Conservation (phyloP, 1,140 invertebrate species). For the Diorhabda elongata region DNA sequence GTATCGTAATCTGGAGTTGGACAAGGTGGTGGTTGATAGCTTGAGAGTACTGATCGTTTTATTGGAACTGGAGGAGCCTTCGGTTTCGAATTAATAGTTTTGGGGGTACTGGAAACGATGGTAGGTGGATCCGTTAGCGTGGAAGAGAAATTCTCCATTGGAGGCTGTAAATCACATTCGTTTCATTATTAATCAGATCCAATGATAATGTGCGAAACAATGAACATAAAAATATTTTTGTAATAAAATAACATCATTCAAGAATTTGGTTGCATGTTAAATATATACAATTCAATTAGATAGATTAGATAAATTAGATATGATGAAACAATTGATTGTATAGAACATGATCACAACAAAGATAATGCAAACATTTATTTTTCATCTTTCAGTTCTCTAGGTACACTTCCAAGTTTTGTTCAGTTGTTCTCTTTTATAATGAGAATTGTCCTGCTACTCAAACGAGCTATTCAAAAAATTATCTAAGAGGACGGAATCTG, state of each 20-base stretch:
- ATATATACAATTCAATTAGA: too few relatives aligned
- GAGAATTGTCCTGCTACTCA: too few relatives aligned
- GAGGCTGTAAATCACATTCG: conserved; percentile 19
- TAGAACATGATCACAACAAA: too few relatives aligned
- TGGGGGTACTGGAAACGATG: conserved; percentile 25
- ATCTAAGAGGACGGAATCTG: too few relatives aligned
- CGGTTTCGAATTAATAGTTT: conserved; percentile 35
- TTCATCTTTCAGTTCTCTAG: too few relatives aligned
- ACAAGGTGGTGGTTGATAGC: conserved; percentile 50
- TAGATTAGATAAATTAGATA: too few relatives aligned
- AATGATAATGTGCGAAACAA: not conserved
- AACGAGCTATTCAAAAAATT: too few relatives aligned
- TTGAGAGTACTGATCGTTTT: conserved; percentile 41
- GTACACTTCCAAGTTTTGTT: too few relatives aligned
- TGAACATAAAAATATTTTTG: not conserved
- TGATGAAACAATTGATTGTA: too few relatives aligned
- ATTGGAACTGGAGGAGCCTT: conserved; percentile 48
- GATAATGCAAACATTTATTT: too few relatives aligned
- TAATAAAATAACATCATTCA: not conserved
- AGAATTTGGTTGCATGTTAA: too few relatives aligned
- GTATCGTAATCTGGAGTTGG: conserved; percentile 63
- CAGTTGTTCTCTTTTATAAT: too few relatives aligned
- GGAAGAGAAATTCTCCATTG: conserved; percentile 5
- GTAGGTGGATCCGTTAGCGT: conserved; percentile 5
- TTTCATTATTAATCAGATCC: not conserved